A percentile compares a stretch with the other conserved stretches of the same genome.
Evolutionary conservation across 2,888 invertebrate genomes (phyloP).

Genomic region (Fragum whitleyi): DNA sequence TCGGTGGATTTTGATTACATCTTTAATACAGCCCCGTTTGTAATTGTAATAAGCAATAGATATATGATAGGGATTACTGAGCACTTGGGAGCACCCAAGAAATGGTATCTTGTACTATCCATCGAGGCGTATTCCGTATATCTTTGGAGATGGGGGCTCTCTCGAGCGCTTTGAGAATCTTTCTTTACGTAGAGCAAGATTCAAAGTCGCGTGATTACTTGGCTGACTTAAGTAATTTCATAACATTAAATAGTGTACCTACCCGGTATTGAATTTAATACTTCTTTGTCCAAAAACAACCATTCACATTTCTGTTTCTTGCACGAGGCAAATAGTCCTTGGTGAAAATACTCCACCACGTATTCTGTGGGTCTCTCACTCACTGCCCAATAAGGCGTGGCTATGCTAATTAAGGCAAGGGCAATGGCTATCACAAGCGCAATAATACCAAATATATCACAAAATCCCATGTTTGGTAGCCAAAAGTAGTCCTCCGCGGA

Average conservation of each 20-base stretch:
- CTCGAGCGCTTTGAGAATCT: no score
- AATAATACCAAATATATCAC: constrained; percentile 71
- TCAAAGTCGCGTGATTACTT: not conserved
- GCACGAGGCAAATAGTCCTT: constrained; percentile 74
- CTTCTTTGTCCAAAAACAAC: constrained; percentile 65
- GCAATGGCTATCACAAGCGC: constrained; percentile 75
- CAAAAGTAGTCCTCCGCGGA: constrained; percentile 15
- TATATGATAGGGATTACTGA: no score
- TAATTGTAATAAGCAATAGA: no score
- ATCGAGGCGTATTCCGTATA: no score
- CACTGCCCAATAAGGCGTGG: constrained; percentile 75
- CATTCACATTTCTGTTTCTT: constrained; percentile 65
- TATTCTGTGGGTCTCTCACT: constrained; percentile 27
- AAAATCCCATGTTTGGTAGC: constrained; percentile 30
- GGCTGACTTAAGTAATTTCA: no score
- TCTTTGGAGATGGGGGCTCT: no score
- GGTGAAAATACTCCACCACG: constrained; percentile 42
- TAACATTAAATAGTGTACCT: not conserved
- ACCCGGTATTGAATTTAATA: constrained; percentile 47
- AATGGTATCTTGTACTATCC: no score
- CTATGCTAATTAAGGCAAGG: constrained; percentile 72
- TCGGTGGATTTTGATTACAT: no score
- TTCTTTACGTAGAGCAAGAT: no score
- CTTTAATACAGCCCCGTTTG: no score
- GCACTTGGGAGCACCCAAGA: no score